Conservation (phyloP, 2,888 invertebrate species). For the Blomia tropicalis region DNA sequence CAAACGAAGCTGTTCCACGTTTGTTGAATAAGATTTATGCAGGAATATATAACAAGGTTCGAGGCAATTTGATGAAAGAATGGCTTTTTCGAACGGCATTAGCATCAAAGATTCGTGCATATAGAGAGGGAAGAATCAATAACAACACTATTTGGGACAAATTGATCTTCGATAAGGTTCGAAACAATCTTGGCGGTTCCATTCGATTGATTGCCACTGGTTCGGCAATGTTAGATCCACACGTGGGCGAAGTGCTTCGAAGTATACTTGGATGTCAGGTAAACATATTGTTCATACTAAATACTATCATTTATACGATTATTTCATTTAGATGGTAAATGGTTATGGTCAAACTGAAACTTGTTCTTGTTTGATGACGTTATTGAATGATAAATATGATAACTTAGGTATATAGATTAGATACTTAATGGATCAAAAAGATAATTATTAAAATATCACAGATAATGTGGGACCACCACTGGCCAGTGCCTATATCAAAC, state of each 20-base stretch:
- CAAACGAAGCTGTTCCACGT: conserved; percentile 76
- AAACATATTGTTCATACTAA: neutral
- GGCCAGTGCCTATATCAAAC: conserved; percentile 80
- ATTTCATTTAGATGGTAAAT: neutral
- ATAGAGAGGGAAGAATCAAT: conserved; percentile 56
- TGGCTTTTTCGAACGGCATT: conserved; percentile 70
- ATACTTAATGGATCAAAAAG: neutral
- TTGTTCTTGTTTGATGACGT: conserved; percentile 72
- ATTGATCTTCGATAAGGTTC: conserved; percentile 75
- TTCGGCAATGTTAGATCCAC: conserved; percentile 80
- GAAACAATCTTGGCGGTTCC: conserved; percentile 78
- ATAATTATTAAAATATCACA: conserved; percentile 23
- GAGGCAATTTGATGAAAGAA: conserved; percentile 61
- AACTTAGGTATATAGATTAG: neutral
- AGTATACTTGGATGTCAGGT: conserved; percentile 72
- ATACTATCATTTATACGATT: neutral
- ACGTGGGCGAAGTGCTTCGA: conserved; percentile 78
- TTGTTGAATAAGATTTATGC: conserved; percentile 85
- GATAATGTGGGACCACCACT: conserved; percentile 88
- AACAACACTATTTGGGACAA: conserved; percentile 83
- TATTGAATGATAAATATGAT: conserved; percentile 66
- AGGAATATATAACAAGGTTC: conserved; percentile 51
- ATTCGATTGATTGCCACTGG: conserved; percentile 81
- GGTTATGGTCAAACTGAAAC: conserved; percentile 46
- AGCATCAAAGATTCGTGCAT: conserved; percentile 67